Evolutionary conservation across 2,797 vertebrate genomes (phyloP).

Genomic region (Hylomyscus alleni): DNA sequence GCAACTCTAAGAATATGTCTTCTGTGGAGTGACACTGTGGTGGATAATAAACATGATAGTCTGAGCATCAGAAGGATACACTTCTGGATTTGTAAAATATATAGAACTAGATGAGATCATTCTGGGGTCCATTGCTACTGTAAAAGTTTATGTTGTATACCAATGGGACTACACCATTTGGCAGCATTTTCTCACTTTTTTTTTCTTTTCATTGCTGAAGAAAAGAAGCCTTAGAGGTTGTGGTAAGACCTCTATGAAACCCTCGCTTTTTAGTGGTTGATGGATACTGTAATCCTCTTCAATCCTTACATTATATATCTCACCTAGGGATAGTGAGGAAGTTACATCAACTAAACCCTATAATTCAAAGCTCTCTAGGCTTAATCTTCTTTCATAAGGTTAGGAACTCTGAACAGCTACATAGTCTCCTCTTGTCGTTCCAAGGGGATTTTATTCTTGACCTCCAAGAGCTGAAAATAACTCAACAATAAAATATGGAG

Average conservation of each 20-base stretch:
- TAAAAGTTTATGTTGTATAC: constrained; percentile 59
- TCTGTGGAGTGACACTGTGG: constrained; percentile 50
- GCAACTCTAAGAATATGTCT: constrained; percentile 43
- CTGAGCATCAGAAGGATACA: neutral
- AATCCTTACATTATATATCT: constrained; percentile 24
- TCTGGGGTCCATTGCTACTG: constrained; percentile 48
- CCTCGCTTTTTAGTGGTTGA: neutral
- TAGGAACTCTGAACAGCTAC: constrained; percentile 66
- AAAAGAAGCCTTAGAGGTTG: constrained; percentile 15
- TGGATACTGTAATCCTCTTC: constrained; percentile 36
- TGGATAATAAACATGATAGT: constrained; percentile 29
- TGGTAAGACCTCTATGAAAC: constrained; percentile 46
- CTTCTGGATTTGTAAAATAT: constrained; percentile 62
- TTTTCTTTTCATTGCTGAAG: constrained; percentile 32
- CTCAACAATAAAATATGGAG: constrained; percentile 42
- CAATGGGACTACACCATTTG: constrained; percentile 50
- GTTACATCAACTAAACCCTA: constrained; percentile 34
- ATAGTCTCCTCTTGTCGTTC: constrained; percentile 58
- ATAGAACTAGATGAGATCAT: constrained; percentile 43
- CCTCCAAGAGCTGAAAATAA: constrained; percentile 56
- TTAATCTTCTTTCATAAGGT: constrained; percentile 67
- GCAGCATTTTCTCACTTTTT: constrained; percentile 48
- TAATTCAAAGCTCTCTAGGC: constrained; percentile 60
- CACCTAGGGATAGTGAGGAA: neutral
- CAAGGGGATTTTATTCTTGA: constrained; percentile 65